A percentile compares a stretch with the other conserved stretches of the same genome.
These are phyloP conservation scores for Aproaerema taeniolella DNA, from an alignment of 2,888 invertebrate species.

Conservation along the genomic window DNA sequence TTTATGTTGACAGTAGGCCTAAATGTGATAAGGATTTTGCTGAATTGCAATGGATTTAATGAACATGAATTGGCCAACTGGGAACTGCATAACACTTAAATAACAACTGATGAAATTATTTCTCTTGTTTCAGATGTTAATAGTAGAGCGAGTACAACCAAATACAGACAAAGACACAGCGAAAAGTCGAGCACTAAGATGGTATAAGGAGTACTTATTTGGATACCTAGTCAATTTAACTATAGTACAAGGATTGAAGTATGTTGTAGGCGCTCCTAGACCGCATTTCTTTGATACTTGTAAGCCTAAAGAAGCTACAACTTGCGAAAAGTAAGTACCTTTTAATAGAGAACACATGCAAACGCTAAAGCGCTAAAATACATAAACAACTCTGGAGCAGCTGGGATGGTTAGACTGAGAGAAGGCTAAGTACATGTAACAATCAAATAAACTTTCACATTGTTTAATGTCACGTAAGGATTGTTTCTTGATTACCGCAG, in stretches of 20 bases:
- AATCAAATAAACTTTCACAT: no score
- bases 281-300: constrained; percentile 89
- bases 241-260: constrained; percentile 77
- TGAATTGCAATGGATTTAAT: no score
- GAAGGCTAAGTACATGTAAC: no score
- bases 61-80: no score
- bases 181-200: constrained; percentile 49
- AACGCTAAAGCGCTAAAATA: background rate
- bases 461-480: no score
- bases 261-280: constrained; percentile 82
- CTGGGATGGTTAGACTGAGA: no score
- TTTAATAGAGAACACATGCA: background rate
- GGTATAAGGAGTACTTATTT: constrained; percentile 80
- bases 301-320: constrained; percentile 78
- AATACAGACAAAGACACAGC: constrained; percentile 34
- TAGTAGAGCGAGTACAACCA: constrained; percentile 45
- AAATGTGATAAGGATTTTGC: no score
- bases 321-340: constrained; percentile 68
- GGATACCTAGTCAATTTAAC: constrained; percentile 78
- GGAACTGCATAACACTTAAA: no score
- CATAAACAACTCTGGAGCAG: background rate
- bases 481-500: no score
- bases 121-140: constrained; percentile 42
- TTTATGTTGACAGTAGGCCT: no score
- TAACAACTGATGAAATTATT: no score